Evolutionary conservation across 2,888 invertebrate genomes (phyloP), one percentile per base, ranked within the genome.

Genomic region (Platypus cylindrus): DNA sequence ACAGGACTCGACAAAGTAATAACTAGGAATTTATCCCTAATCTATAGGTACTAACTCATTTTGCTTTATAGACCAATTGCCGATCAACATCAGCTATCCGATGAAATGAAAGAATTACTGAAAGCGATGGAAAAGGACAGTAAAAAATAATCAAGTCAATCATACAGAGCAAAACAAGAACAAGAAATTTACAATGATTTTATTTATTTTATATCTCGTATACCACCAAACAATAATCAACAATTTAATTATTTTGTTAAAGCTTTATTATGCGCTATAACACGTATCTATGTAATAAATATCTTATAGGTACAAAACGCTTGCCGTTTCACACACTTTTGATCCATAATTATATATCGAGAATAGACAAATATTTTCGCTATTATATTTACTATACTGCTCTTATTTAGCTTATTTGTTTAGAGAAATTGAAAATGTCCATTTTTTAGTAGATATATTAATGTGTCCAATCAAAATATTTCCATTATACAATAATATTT

Each of bases 101-200:
- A 60, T 30, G 63, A 62, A 50, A 62, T 63, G 63, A 60, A 54
- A 39, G 52, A 56, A 34, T 52, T 62, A 9, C 52, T 63, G 3
- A 53, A 56, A 46, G 60, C 61, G 42, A 51, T 62, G 46, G 62
- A 62, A 46, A 53, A 55, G 41, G 57, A 59, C 42, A 55, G 50
- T 45, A 59, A 61, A 49, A 58, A 62, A 49, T 61, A 61, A 59
- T 48, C 20, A n/a, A n/a, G n/a, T n/a, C n/a, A n/a, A n/a, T n/a
- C n/a, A n/a, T n/a, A n/a, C n/a, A n/a, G n/a, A n/a, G n/a, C n/a
- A n/a, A n/a, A n/a, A n/a, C n/a, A n/a, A n/a, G n/a, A n/a, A n/a
- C n/a, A n/a, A n/a, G n/a, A n/a, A n/a, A n/a, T n/a, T n/a, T n/a
- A n/a, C n/a, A n/a, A n/a, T n/a, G n/a, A n/a, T n/a, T n/a, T n/a